Percentiles rank a stretch among this genome's conserved stretches.
Conservation (phyloP, 1,140 invertebrate genomes). For the Nebria ingens region DNA sequence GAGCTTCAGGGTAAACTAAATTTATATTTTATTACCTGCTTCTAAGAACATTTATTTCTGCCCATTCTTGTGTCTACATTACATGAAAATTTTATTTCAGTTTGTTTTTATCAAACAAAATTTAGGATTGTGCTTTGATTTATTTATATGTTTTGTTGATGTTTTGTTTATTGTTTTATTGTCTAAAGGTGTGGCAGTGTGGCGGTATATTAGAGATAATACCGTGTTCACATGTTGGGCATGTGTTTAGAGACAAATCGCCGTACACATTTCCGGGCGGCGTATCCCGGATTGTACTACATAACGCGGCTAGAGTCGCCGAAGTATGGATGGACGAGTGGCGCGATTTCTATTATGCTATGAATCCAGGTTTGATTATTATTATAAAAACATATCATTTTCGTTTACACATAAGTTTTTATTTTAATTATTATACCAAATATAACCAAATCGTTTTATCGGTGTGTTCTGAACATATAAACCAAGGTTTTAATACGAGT, state of each 20-base stretch:
- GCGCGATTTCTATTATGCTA: slow-evolving; percentile 97
- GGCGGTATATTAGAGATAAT: slow-evolving; percentile 91
- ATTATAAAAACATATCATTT: too few species aligned
- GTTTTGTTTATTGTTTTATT: slow-evolving; percentile 8
- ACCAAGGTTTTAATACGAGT: too few species aligned
- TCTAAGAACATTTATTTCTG: not conserved
- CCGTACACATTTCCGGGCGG: slow-evolving; percentile 99
- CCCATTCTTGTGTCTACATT: not conserved
- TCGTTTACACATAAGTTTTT: too few species aligned
- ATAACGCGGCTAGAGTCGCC: slow-evolving; percentile 91
- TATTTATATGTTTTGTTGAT: slow-evolving; percentile 10
- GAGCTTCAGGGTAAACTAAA: slow-evolving; percentile 84
- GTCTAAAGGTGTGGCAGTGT: slow-evolving; percentile 90
- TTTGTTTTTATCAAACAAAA: slow-evolving; percentile 15
- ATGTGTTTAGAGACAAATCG: slow-evolving; percentile 98
- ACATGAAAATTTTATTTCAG: too few species aligned
- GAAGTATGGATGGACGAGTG: slow-evolving; percentile 99
- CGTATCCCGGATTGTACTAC: slow-evolving; percentile 91
- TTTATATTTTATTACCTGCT: slow-evolving; percentile 19
- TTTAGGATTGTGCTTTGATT: too few species aligned
- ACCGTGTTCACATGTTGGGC: slow-evolving; percentile 92
- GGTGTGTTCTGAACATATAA: too few species aligned
- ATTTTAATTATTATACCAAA: too few species aligned
- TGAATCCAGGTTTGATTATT: slow-evolving; percentile 96
- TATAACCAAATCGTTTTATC: too few species aligned